Evolutionary conservation across 2,888 invertebrate genomes (phyloP).

Genomic region (Byasa hedistus): DNA sequence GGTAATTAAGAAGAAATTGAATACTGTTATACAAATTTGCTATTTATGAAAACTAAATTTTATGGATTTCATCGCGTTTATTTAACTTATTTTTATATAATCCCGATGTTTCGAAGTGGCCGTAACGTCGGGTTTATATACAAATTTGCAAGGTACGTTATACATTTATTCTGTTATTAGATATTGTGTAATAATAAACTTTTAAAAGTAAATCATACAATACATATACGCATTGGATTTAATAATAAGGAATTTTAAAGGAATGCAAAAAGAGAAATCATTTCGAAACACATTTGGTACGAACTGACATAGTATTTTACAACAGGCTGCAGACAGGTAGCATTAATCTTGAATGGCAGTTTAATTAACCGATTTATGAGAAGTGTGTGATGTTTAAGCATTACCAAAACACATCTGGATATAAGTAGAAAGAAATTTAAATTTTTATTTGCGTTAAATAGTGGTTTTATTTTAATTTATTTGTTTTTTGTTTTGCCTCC

Average conservation of each 20-base stretch:
- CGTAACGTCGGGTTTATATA: no score
- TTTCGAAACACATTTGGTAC: conserved; percentile 8
- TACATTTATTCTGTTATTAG: background rate
- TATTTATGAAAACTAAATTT: no score
- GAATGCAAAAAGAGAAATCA: conserved; percentile 21
- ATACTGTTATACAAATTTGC: no score
- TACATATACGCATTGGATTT: background rate
- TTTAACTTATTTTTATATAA: no score
- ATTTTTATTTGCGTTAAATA: background rate
- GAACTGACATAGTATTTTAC: conserved; percentile 20
- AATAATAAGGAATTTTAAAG: conserved; percentile 8
- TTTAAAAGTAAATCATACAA: background rate
- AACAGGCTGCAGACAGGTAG: conserved; percentile 16
- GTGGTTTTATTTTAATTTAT: background rate
- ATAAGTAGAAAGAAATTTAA: background rate
- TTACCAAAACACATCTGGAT: background rate
- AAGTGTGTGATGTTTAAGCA: conserved; percentile 7
- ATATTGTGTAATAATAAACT: background rate
- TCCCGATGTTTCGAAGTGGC: no score
- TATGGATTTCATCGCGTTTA: no score
- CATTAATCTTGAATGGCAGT: conserved; percentile 25
- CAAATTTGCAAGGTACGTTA: no score
- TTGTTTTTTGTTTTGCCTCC: no score
- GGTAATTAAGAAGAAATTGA: no score
- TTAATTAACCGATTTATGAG: conserved; percentile 19